phyloP scores from a whole-genome alignment of 2,888 invertebrate species.

The Helleia helle region DNA sequence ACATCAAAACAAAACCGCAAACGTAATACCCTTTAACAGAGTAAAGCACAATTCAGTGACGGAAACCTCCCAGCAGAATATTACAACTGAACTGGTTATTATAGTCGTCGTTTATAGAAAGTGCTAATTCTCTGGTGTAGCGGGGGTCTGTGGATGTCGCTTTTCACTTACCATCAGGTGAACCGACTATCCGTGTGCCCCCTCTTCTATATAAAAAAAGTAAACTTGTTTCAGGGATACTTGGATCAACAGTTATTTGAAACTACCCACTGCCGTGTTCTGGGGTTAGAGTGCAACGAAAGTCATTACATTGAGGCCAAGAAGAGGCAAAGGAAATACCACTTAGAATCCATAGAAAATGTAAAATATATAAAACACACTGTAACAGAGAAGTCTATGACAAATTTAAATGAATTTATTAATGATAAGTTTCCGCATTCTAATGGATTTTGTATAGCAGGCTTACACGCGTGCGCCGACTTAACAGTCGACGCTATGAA shows the following conservation, averaged over 20 bases:
- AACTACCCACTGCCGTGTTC: slow-evolving; percentile 71
- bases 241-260: slow-evolving; percentile 78
- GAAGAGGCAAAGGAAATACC: slow-evolving; percentile 69
- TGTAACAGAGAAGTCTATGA: slow-evolving; percentile 64
- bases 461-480: slow-evolving; percentile 87
- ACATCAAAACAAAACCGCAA: too few relatives aligned
- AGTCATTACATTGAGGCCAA: slow-evolving; percentile 72
- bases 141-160: too few relatives aligned
- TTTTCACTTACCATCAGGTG: background rate
- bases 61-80: too few relatives aligned
- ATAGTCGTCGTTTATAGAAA: too few relatives aligned
- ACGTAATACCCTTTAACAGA: too few relatives aligned
- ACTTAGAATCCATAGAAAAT: slow-evolving; percentile 57
- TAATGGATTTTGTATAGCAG: slow-evolving; percentile 55
- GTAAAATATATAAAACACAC: slow-evolving; percentile 76
- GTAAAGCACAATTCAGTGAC: too few relatives aligned
- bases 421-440: slow-evolving; percentile 43
- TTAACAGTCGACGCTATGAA: slow-evolving; percentile 79
- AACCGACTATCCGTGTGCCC: background rate
- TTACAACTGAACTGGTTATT: too few relatives aligned
- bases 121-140: too few relatives aligned
- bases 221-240: slow-evolving; percentile 78
- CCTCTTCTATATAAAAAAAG: too few relatives aligned
- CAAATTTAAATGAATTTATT: slow-evolving; percentile 50
- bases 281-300: slow-evolving; percentile 79